phyloP scores from a whole-genome alignment of 1,140 invertebrate species.

The Tenebrio molitor region DNA sequence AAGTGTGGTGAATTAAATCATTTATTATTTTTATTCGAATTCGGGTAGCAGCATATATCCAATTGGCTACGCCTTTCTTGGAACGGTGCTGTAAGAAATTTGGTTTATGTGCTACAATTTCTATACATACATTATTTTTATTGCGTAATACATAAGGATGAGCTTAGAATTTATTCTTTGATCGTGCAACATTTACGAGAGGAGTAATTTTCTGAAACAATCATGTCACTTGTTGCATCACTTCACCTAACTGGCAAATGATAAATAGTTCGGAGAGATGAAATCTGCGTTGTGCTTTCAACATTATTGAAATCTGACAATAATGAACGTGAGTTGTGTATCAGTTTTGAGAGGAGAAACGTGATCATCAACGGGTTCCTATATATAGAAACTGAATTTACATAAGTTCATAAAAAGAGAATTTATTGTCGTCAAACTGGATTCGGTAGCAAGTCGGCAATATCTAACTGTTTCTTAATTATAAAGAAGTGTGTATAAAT shows the following conservation, averaged over 20 bases:
- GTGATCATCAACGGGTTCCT: constrained; percentile 47
- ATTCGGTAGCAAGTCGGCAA: constrained; percentile 60
- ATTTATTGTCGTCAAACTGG: constrained; percentile 63
- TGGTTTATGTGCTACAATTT: constrained; percentile 32
- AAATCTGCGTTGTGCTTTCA: neutral
- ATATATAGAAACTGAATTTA: constrained; percentile 58
- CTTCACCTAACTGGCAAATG: neutral
- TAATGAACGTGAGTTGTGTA: constrained; percentile 34
- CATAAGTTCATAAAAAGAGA: constrained; percentile 62
- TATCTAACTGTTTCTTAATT: constrained; percentile 61
- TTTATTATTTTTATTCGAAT: constrained; percentile 52
- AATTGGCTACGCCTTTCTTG: constrained; percentile 43
- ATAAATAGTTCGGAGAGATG: neutral
- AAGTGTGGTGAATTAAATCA: constrained; percentile 50
- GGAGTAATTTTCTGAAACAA: neutral
- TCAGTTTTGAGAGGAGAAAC: constrained; percentile 38
- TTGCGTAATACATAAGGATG: constrained; percentile 21
- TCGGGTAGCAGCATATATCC: constrained; percentile 50
- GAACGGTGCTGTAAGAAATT: constrained; percentile 38
- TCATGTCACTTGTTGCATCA: neutral
- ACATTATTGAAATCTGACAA: constrained; percentile 20
- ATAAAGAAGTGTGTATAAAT: constrained; percentile 49
- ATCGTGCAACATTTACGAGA: neutral
- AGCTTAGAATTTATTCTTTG: neutral
- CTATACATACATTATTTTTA: constrained; percentile 21